phyloP scores from a whole-genome alignment of 2,113 vertebrate genomes.

The Atrichornis clamosus region DNA sequence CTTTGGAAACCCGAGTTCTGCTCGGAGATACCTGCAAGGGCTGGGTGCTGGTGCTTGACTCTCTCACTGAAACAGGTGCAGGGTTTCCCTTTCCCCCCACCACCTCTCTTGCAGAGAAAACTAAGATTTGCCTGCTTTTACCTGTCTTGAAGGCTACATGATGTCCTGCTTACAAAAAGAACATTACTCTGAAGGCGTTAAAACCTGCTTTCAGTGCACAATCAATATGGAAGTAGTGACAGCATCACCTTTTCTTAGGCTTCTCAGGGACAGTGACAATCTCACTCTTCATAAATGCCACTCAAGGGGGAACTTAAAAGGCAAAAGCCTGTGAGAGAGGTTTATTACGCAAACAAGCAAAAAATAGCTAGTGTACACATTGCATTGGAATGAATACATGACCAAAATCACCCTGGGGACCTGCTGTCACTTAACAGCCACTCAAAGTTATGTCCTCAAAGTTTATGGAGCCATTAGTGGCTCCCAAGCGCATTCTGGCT shows the following conservation, averaged over 20 bases:
- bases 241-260: not conserved
- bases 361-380: not conserved
- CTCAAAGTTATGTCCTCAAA: not conserved
- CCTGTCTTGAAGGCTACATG: not conserved
- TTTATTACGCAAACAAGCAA: not conserved
- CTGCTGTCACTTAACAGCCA: not conserved
- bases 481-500: rapidly evolving
- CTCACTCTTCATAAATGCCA: not conserved
- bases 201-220: not conserved
- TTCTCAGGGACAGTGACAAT: not conserved
- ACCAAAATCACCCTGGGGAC: not conserved
- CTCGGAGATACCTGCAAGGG: not conserved
- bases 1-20: not conserved
- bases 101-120: not conserved
- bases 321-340: not conserved
- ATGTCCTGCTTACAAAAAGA: not conserved
- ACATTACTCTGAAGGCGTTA: not conserved
- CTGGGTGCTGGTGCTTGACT: not conserved
- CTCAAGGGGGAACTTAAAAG: not conserved
- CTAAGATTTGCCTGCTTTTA: not conserved
- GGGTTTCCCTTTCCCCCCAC: not conserved
- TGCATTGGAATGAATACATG: not conserved
- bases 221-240: not conserved
- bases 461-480: not conserved
- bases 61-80: not conserved